Evolutionary conservation across 2,888 invertebrate genomes (phyloP).

Genomic region (Prenolepis imparis): DNA sequence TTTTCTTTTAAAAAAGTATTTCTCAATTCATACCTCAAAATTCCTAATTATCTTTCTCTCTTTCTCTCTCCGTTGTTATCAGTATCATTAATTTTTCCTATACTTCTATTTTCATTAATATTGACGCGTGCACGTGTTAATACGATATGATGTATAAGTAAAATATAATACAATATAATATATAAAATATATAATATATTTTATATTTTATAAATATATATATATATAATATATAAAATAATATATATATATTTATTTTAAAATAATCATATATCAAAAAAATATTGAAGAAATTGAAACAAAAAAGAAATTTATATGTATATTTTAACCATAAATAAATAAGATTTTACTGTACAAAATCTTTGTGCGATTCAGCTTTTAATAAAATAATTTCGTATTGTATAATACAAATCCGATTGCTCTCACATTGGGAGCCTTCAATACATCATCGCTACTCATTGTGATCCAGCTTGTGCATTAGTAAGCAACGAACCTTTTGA

Average conservation of each 20-base stretch:
- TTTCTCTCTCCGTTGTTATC: neutral
- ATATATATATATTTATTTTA: too few species aligned
- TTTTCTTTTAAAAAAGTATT: neutral
- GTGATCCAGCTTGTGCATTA: slow-evolving; percentile 76
- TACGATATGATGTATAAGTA: neutral
- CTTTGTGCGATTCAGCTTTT: neutral
- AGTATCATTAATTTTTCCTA: neutral
- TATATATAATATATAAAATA: too few species aligned
- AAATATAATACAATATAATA: too few species aligned
- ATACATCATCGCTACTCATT: slow-evolving; percentile 16
- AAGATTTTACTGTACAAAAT: neutral
- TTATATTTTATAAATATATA: too few species aligned
- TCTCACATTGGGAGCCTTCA: neutral
- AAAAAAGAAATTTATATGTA: neutral
- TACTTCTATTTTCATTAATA: neutral
- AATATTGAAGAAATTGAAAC: neutral
- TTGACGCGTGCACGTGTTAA: neutral
- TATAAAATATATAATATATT: too few species aligned
- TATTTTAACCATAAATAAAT: neutral
- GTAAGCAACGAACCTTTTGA: slow-evolving; percentile 80
- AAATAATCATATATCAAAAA: neutral
- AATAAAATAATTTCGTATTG: neutral
- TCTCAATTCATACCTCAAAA: neutral
- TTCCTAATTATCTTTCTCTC: neutral
- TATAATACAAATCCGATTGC: neutral